Base-by-base conservation (phyloP, 2,888 invertebrate genomes). In the Biston betularia region DNA sequence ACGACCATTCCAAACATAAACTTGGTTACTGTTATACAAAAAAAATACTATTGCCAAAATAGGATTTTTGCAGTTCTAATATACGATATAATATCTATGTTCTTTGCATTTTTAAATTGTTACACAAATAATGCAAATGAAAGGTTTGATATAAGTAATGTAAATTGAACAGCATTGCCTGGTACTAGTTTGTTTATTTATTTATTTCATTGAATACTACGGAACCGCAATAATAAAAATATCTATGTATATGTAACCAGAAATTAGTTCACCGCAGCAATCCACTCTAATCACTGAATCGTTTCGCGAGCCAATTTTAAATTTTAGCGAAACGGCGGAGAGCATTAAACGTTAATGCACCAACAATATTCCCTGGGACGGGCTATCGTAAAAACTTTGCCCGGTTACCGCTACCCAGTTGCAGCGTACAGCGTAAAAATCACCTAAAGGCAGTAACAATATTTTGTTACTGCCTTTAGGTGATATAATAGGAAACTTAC, bases 321-420 rank as follows among this genome's bases (percentile, higher is more conserved):
- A 88, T 88, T 89, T 88, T 81, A 86, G 82, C 83, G 81, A 79
- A 86, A 88, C 85, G 82, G 82, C 77, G 77, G 80, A 83, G 80
- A 78, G 85, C 81, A 87, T 90, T 89, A 89, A 90, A 88, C 88
- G 86, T 89, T 90, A 91, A 92, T 90, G 90, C 89, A 90, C 87
- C 88, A 87, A 89, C 90, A 88, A 89, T 90, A 90, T 89, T 85
- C 87, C 78, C 81, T 70, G 79, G 83, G 80, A 84, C 85, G 82
- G 82, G 85, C 82, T 76, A 84, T 89, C 90, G 90, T 92, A 91
- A 92, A 92, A 92, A 92, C 90, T 92, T 92, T 85, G 79, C 79
- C 84, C 84, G 82, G 86, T 86, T 84, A 82, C 84, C 77, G 75
- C 79, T 62, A 78, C 80, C 70, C 77, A 73, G 76, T 74, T 78